Evolutionary conservation across 2,888 invertebrate genomes (phyloP).

Genomic region (Tachina fera): DNA sequence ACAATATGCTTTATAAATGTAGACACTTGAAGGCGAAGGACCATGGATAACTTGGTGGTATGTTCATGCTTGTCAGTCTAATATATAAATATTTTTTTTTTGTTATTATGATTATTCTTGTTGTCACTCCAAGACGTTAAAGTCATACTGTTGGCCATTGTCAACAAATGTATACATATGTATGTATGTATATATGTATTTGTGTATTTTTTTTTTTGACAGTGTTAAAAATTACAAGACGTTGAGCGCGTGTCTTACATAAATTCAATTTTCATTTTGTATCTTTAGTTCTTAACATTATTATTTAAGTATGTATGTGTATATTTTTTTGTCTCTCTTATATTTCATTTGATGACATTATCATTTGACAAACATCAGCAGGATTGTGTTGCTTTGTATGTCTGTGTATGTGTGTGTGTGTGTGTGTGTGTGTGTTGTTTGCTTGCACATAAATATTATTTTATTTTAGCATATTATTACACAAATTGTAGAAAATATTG

Average conservation of each 20-base stretch:
- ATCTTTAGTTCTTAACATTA: conserved; percentile 25
- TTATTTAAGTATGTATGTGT: too few species aligned
- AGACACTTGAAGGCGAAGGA: neutral
- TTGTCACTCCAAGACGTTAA: conserved; percentile 27
- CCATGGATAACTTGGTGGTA: neutral
- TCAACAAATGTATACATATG: neutral
- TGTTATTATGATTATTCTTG: conserved; percentile 51
- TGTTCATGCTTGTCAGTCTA: neutral
- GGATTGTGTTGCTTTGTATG: neutral
- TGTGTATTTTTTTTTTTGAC: neutral
- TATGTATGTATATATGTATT: too few species aligned
- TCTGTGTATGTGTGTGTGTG: neutral
- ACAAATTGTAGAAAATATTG: conserved; percentile 54
- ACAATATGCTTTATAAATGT: neutral
- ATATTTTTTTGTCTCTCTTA: neutral
- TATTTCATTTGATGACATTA: conserved; percentile 55
- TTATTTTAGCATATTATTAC: conserved; percentile 52
- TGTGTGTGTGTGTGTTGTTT: too few species aligned
- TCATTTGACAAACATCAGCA: conserved; percentile 56
- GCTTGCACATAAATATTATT: conserved; percentile 47
- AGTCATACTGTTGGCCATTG: conserved; percentile 35
- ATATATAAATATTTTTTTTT: neutral
- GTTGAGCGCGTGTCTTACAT: conserved; percentile 59
- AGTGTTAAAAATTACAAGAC: conserved; percentile 45
- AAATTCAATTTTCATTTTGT: conserved; percentile 65